These are phyloP conservation scores for Myiopsitta monachus DNA, from an alignment of 2,113 vertebrate species.

Conservation along the genomic window DNA sequence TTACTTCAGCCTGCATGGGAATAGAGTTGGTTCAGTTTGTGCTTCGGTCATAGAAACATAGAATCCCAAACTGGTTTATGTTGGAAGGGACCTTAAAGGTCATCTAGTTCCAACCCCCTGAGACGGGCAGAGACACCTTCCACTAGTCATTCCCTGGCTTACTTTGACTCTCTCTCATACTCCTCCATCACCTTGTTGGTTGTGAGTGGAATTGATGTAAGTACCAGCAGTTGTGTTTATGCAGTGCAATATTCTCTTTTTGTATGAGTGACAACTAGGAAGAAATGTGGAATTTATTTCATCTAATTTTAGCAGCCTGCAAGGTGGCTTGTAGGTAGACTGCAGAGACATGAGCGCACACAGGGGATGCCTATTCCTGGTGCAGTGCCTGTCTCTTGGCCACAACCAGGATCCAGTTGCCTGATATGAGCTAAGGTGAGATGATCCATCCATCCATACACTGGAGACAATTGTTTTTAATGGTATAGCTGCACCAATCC, in stretches of 20 bases:
- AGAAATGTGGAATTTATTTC: background rate
- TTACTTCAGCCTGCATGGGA: background rate
- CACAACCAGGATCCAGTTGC: background rate
- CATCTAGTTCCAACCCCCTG: background rate
- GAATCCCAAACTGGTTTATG: background rate
- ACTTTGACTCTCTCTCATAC: background rate
- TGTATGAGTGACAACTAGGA: background rate
- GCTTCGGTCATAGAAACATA: background rate
- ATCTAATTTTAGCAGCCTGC: background rate
- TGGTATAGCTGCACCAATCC: background rate
- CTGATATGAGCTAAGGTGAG: background rate
- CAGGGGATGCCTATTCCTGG: rapidly evolving
- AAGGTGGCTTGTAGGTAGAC: background rate
- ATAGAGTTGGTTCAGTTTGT: background rate
- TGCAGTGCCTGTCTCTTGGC: background rate
- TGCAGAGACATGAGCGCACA: background rate
- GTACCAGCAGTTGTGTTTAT: background rate
- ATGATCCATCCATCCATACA: background rate
- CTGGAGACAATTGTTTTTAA: background rate
- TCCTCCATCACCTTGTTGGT: background rate
- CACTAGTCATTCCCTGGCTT: background rate
- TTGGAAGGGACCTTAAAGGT: background rate
- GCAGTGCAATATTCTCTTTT: background rate
- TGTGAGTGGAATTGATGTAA: background rate
- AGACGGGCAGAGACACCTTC: background rate